Evolutionary conservation across 2,113 vertebrate genomes (phyloP), one percentile per base, ranked within the genome.

Genomic region (Notiomystis cincta): DNA sequence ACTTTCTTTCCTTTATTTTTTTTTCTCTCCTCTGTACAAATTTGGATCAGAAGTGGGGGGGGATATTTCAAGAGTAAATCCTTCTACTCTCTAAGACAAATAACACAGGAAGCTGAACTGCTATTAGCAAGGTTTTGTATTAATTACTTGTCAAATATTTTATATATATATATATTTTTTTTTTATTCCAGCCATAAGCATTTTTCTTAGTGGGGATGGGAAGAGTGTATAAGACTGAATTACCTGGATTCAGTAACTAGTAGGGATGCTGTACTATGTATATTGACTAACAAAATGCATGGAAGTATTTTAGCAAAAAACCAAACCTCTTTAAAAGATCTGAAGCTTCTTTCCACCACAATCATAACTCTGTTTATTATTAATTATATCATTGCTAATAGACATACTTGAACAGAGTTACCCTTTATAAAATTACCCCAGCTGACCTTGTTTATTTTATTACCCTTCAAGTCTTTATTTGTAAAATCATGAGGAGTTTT

Each of bases 1-100:
- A 0, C 8, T 33, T 79, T n/a, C 22, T 33, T 57, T 65, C 31
- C 21, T 24, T 11, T 20, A 40, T 65, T 64, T 45, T 45, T 7
- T 14, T 51, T 20, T 47, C 13, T 11, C 22, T 27, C 4, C 6
- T 30, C 24, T 45, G 1, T 50, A 31, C 53, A 24, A 93, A 40
- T 78, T 35, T 61, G 15, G 30, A 31, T 7, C 3, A 2, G 7
- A n/a, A 15, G 13, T n/a, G 9, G 4, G 8, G 5, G 2, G 4
- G 7, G 27, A 8, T 3, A 47, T 73, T 85, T 82, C 7, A 53
- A 56, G 27, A 82, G 15, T 51, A 66, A 78, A 71, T 78, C 21
- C 9, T 81, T 78, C 33, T 47, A 40, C 9, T 53, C 15, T 76
- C 3, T 64, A 50, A 71, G 21, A 71, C 13, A 81, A 82, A 50